These are phyloP conservation scores for Echiichthys vipera DNA, from an alignment of 2,797 vertebrate species.

Conservation along the genomic window DNA sequence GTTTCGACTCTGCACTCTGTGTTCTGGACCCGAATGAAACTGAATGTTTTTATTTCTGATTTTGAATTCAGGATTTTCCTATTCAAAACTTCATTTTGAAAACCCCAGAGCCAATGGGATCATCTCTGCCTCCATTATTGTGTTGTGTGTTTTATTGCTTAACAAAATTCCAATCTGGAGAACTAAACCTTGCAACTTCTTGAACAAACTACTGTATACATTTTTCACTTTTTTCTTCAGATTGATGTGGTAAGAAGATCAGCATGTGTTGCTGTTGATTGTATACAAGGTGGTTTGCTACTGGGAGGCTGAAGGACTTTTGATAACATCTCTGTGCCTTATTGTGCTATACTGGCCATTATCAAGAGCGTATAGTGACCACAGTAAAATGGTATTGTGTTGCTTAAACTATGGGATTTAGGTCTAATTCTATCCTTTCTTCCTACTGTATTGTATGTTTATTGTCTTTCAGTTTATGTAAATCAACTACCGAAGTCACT, in stretches of 20 bases:
- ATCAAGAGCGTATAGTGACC: conserved; percentile 3
- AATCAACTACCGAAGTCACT: background rate
- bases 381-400: background rate
- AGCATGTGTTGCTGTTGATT: conserved; percentile 27
- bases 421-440: background rate
- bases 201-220: background rate
- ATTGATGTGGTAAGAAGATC: background rate
- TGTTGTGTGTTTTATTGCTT: background rate
- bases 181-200: conserved; percentile 7
- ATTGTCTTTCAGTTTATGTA: conserved; percentile 21
- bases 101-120: background rate
- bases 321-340: conserved; percentile 75
- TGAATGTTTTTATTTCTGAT: background rate
- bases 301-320: conserved; percentile 53
- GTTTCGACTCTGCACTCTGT: background rate
- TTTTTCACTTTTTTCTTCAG: background rate
- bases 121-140: background rate
- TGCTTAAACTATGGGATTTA: background rate
- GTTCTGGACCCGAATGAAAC: background rate
- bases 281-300: conserved; percentile 42
- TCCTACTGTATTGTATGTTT: conserved; percentile 32
- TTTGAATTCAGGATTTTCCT: background rate
- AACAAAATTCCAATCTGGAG: conserved; percentile 16
- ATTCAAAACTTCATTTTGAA: conserved; percentile 12
- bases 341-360: conserved; percentile 53